Conservation (phyloP, 1,140 invertebrate genomes). For the Coenobita brevimanus region DNA sequence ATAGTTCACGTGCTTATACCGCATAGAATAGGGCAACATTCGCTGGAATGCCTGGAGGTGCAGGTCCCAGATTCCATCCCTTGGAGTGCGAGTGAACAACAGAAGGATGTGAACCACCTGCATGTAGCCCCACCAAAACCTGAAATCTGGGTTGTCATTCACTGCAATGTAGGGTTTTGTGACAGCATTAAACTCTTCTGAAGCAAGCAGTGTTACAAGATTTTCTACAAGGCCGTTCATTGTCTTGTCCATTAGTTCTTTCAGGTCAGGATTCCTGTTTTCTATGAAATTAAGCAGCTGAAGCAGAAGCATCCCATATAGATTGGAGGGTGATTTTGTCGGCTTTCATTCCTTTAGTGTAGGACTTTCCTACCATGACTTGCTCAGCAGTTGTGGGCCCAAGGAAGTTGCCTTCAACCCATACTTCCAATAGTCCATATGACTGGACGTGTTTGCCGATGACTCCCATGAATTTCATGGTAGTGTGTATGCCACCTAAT, state of each 20-base stretch:
- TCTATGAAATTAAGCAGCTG: background rate
- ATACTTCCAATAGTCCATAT: background rate
- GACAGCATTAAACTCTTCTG: background rate
- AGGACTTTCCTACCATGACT: too few relatives aligned
- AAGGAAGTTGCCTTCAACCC: too few relatives aligned
- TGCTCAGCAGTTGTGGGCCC: slow-evolving; percentile 5
- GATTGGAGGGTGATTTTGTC: background rate
- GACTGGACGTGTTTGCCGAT: too few relatives aligned
- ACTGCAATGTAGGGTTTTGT: background rate
- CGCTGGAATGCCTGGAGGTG: too few relatives aligned
- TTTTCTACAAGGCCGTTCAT: background rate
- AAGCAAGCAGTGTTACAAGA: background rate
- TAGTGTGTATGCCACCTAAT: slow-evolving; percentile 12
- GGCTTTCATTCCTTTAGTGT: too few relatives aligned
- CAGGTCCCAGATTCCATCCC: slow-evolving; percentile 18
- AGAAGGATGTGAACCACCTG: slow-evolving; percentile 14
- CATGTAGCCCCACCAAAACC: slow-evolving; percentile 36
- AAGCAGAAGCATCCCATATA: background rate
- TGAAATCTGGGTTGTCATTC: too few relatives aligned
- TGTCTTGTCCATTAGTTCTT: background rate
- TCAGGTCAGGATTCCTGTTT: too few relatives aligned
- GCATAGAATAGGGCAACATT: too few relatives aligned
- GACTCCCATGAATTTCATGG: background rate
- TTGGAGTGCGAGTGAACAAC: too few relatives aligned
- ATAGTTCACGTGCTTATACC: slow-evolving; percentile 27